Evolutionary conservation across 92 coral and sea anemone genomes (phyloP).

Genomic region (Chrysogorgia sp.): DNA sequence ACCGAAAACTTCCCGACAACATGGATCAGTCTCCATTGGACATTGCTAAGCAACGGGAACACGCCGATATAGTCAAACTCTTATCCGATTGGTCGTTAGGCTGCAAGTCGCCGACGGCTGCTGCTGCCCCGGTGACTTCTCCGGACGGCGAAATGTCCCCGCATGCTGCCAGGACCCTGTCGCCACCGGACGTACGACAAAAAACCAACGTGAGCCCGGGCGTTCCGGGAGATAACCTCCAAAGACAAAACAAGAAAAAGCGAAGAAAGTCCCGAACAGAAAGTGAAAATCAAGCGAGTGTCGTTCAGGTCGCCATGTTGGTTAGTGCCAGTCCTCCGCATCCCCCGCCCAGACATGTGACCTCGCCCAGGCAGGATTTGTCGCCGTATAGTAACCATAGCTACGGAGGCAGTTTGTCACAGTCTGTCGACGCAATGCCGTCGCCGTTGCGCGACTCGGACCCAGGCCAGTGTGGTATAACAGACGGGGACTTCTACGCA

Average conservation of each 20-base stretch:
- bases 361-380: slow-evolving; percentile 65
- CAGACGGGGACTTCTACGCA: slow-evolving; percentile 63
- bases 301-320: slow-evolving; percentile 47
- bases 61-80: slow-evolving; percentile 86
- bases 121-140: slow-evolving; percentile 91
- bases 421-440: too few species aligned
- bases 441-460: too few species aligned
- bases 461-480: slow-evolving; percentile 63
- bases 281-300: slow-evolving; percentile 64
- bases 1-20: slow-evolving; percentile 87
- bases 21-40: too few species aligned
- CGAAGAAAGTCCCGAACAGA: slow-evolving; percentile 65
- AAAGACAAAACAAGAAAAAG: slow-evolving; percentile 55
- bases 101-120: slow-evolving; percentile 94
- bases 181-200: slow-evolving; percentile 62
- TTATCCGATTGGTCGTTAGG: slow-evolving; percentile 94
- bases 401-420: slow-evolving; percentile 79
- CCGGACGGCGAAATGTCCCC: slow-evolving; percentile 91
- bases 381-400: slow-evolving; percentile 60
- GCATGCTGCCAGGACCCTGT: slow-evolving; percentile 67
- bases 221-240: background rate
- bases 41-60: too few species aligned
- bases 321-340: slow-evolving; percentile 60
- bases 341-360: slow-evolving; percentile 63
- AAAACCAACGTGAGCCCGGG: slow-evolving; percentile 37